Evolutionary conservation across 2,888 invertebrate species (phyloP), one percentile per base, ranked within the genome.

Genomic region (Cryptus viduatorius): DNA sequence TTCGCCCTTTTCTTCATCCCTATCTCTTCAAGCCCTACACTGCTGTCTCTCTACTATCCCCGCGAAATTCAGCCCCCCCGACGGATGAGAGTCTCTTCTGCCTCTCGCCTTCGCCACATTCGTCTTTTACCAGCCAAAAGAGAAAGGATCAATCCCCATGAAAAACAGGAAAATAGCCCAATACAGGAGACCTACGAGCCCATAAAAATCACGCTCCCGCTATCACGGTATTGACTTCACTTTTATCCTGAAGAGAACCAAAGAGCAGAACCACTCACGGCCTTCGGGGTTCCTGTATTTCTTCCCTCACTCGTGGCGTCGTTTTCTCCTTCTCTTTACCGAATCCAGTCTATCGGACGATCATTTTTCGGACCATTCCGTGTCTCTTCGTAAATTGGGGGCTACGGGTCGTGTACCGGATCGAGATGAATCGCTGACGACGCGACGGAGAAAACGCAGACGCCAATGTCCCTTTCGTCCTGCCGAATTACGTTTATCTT

Each of bases 171-270:
- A 86, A 89, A 91, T 89, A 89, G 86, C 84, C 84, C 89, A 88
- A 87, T 89, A 89, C 87, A 88, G 48, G 59, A 88, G 86, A 71
- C 83, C 87, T 89, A 87, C 87, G 85, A 90, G 86, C 86, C 88
- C 88, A 90, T 91, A 89, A 91, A 90, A 91, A 91, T 91, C 90
- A 89, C 90, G 89, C 87, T 85, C 82, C 77, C 61, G 48, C 48
- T 68, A 69, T 75, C 79, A 68, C 59, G 65, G 67, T 84, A 86
- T 86, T 59, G 81, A 83, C 79, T 65, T 56, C 69, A 65, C 71
- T 86, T 77, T 56, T 82, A 67, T 77, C 48, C 8, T 19, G 44
- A 64, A 77, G 68, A 50, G 37, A 48, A 31, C 16, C 79, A 53
- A 24, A 48, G 67, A 46, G 24, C 16, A 12, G 56, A 64, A 19